Evolutionary conservation across 2,888 invertebrate species (phyloP), one percentile per base, ranked within the genome.

Genomic region (Polia nebulosa): DNA sequence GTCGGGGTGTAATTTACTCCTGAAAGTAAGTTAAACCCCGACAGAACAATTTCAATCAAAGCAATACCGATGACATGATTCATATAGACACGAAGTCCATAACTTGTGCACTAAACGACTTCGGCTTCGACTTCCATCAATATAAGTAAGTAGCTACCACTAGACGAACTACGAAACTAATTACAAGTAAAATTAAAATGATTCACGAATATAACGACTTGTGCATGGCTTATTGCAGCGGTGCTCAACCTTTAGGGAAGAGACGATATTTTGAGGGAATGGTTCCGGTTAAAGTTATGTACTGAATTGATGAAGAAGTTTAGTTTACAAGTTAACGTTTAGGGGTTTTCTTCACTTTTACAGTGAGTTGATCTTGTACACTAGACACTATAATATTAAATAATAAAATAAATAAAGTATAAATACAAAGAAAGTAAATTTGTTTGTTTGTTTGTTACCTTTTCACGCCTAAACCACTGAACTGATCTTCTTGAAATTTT

Each of bases 121-220:
- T 53, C 52, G 53, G 49, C 65, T 67, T 56, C 49, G 55, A 32
- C 60, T 73, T 55, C 47, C 44, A 65, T 78, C 68, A 65, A 45
- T 34, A 52, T 25, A 58, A 63, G 63, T 60, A 62, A 70, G 68
- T 36, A 73, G 74, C 44, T 29, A 29, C 34, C 20, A 13, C 57
- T 60, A 64, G 67, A 64, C 53, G 72, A 67, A 72, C 66, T 68
- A 78, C 78, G 27, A 57, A 76, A 80, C 76, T 80, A 80, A 80
- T 80, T 76, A 80, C 65, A 55, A 62, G 52, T 39, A 51, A 73
- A 80, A 80, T 80, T 80, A 76, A 76, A 76, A 76, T 77, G 62
- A 80, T 77, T 70, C 65, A 72, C 76, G 57, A 69, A 74, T 68
- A 44, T 63, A 78, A 78, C 65, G 52, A 68, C 52, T 72, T 51